Conservation (phyloP, 1,140 invertebrate species). For the Oryzaephilus surinamensis region DNA sequence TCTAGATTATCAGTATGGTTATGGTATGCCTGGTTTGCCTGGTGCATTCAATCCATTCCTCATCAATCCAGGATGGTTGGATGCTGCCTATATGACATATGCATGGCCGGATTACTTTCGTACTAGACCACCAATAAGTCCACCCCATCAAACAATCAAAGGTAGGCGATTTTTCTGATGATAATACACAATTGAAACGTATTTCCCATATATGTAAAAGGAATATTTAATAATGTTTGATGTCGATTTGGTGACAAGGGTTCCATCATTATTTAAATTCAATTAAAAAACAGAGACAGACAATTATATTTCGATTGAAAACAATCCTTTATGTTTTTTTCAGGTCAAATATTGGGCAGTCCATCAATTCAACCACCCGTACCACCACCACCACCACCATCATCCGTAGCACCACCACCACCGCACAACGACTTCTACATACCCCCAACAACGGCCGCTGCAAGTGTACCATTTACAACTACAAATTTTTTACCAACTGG, state of each 20-base stretch:
- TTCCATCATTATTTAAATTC: no score
- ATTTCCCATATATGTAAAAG: no score
- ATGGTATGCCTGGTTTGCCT: constrained; percentile 51
- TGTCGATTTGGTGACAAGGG: no score
- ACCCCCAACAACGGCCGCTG: constrained; percentile 26
- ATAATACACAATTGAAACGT: no score
- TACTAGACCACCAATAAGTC: constrained; percentile 17
- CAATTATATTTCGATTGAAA: no score
- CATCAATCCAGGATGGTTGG: constrained; percentile 62
- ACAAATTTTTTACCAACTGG: constrained; percentile 19
- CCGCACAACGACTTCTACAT: constrained; percentile 39
- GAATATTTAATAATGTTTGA: no score
- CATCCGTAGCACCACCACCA: neutral
- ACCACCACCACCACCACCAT: neutral
- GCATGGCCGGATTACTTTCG: constrained; percentile 41
- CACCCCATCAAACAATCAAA: constrained; percentile 35
- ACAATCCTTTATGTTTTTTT: no score
- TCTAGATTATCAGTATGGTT: constrained; percentile 56
- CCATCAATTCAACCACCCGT: neutral
- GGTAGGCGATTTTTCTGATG: constrained; percentile 43
- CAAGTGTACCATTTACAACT: no score
- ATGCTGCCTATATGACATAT: constrained; percentile 61
- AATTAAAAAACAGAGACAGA: no score
- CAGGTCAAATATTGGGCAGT: no score
- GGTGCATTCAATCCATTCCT: constrained; percentile 59